A percentile compares a stretch with the other conserved stretches of the same genome.
Conservation (phyloP, 2,888 invertebrate species). For the Scotopteryx bipunctaria region DNA sequence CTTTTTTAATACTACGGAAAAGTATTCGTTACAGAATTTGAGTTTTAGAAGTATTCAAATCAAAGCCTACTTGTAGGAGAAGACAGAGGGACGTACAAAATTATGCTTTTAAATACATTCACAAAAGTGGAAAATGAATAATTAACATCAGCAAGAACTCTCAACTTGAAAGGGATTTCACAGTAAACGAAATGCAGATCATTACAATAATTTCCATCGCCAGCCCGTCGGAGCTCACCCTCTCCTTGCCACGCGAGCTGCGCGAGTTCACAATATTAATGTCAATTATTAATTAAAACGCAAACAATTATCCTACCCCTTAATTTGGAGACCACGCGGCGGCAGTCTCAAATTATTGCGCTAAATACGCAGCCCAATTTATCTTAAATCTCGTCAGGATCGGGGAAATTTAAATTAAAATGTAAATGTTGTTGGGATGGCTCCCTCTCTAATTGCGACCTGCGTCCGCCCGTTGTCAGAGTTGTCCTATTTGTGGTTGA, state of each 20-base stretch:
- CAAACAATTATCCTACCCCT: constrained; percentile 73
- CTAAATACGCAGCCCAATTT: constrained; percentile 77
- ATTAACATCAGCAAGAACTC: not conserved
- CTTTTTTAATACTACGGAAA: no score
- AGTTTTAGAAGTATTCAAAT: no score
- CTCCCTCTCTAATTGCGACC: constrained; percentile 74
- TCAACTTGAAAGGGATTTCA: not conserved
- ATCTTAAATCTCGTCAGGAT: constrained; percentile 79
- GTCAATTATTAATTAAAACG: constrained; percentile 73
- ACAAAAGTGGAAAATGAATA: not conserved
- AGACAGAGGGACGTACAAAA: no score
- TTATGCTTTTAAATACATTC: not conserved
- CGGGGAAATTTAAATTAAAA: constrained; percentile 80
- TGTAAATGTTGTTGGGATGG: constrained; percentile 77
- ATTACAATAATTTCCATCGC: constrained; percentile 23
- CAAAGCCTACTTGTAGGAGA: no score
- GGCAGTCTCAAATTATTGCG: constrained; percentile 72
- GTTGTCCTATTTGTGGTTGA: constrained; percentile 53
- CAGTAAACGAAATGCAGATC: constrained; percentile 17
- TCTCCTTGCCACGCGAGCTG: constrained; percentile 39
- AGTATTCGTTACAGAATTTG: no score
- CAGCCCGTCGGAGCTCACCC: constrained; percentile 12
- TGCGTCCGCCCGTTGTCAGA: constrained; percentile 67
- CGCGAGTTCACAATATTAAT: constrained; percentile 59
- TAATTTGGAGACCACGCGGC: constrained; percentile 66